A percentile compares a stretch with the other conserved stretches of the same genome.
These are phyloP conservation scores for Hipparchia semele DNA, from an alignment of 2,888 invertebrate species.

Conservation along the genomic window DNA sequence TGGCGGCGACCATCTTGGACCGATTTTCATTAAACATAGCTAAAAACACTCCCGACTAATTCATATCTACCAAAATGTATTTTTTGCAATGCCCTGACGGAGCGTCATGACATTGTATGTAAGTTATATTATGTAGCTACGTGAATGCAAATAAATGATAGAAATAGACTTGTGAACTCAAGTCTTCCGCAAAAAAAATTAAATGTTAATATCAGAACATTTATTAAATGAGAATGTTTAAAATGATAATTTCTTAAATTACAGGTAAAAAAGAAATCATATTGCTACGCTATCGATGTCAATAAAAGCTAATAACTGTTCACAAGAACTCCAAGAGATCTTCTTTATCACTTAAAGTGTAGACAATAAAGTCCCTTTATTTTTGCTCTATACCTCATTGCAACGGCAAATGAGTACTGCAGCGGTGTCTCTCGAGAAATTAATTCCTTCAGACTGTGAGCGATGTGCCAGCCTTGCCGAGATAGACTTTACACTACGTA, in stretches of 20 bases:
- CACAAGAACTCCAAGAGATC: background rate
- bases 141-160: no score
- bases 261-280: background rate
- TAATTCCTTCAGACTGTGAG: conserved; percentile 32
- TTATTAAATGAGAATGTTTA: background rate
- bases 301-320: background rate
- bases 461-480: conserved; percentile 22
- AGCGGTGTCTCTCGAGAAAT: conserved; percentile 37
- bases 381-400: conserved; percentile 15
- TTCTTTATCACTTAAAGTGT: background rate
- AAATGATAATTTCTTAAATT: background rate
- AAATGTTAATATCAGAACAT: background rate
- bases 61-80: no score
- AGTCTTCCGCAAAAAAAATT: background rate
- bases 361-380: conserved; percentile 12
- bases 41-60: no score
- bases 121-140: no score
- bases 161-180: no score
- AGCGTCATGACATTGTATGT: no score
- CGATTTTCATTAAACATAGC: no score
- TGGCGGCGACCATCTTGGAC: no score
- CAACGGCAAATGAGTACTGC: conserved; percentile 31
- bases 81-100: no score
- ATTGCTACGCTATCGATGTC: background rate
- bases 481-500: conserved; percentile 8